Evolutionary conservation across 2,797 vertebrate genomes (phyloP), one percentile per base, ranked within the genome.

Genomic region (Taeniopygia guttata): DNA sequence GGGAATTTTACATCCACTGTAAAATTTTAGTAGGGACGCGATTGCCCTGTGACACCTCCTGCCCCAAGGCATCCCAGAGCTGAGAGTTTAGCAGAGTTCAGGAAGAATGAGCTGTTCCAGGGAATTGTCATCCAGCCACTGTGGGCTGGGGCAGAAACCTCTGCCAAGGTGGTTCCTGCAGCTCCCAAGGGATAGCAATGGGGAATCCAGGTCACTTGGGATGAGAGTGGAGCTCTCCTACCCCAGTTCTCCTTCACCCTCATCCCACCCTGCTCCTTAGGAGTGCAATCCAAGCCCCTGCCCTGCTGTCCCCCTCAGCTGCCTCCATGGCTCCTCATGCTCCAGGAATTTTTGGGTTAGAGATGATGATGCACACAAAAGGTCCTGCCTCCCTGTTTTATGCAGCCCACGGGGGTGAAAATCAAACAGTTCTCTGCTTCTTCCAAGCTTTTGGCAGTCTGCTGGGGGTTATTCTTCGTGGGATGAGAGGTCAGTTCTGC

Each of bases 401-500:
- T 85, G 84, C 78, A 58, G 64, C 76, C 75, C 81, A 34, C 67
- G 1, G 84, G 86, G 78, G 72, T 43, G 90, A 74, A 60, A 89
- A 95, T 95, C 86, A 95, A 89, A 93, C 7, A 42, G n/a, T 43
- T 62, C 56, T 86, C 45, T 48, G 80, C 60, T 87, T 62, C 77
- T 74, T 54, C 48, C 70, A 11, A 68, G 62, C 76, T 60, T 27
- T 22, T 7, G 16, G 74, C 60, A 7, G 59, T 95, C 84, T 92
- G 78, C 89, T 80, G 87, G 75, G 86, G 72, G 49, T 89, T 92
- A 66, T 95, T 92, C 90, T 95, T 96, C 0, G 0, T 74, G 72
- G 89, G 89, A 93, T 22, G 32, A 95, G 89, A 96, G 94, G 92
- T 96, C 89, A 76, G 9, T 66, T 73, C 42, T 75, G 43, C 58